Evolutionary conservation across 2,113 vertebrate species (phyloP), one percentile per base, ranked within the genome.

Genomic region (Esox niger): DNA sequence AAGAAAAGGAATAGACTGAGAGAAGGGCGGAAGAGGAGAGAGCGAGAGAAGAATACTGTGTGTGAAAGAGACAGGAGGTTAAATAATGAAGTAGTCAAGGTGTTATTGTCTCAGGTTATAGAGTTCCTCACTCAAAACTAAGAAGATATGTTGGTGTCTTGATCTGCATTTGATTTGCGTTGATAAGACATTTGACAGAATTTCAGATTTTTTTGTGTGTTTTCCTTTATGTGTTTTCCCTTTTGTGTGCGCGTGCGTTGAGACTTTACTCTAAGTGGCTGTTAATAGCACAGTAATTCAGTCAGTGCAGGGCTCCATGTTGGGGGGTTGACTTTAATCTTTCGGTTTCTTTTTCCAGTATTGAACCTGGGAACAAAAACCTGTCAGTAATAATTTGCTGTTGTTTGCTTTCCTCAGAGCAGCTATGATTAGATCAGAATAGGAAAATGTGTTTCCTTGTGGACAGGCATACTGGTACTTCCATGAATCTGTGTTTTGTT

Each of bases 101-200:
- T 86, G 82, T 62, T 79, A 76, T 69, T 79, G 66, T 58, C 81
- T 52, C 46, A 69, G 62, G 60, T 82, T 66, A 70, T 70, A 72
- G 64, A 27, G 63, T 55, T 69, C 56, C 69, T 68, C 70, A 31
- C 62, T 35, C 64, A 66, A 27, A 29, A n/a, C 75, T 23, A 76
- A 23, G 13, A 6, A n/a, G 57, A 57, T 6, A 59, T 6, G 29
- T 31, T 59, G 29, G 3, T 20, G 15, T 55, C 21, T 26, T 4
- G 55, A 15, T 15, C 15, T 17, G n/a, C 6, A 11, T 57, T 57
- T 11, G 23, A 15, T 4, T 57, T 56, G 25, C 13, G 21, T 63
- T 7, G 25, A 23, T 63, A 56, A n/a, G n/a, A n/a, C 54, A 1
- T 6, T 38, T 15, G 10, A 13, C 2, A 38, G 35, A 38, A 13